A percentile compares a stretch with the other conserved stretches of the same genome.
These are phyloP conservation scores for Halesus radiatus DNA, from an alignment of 1,140 invertebrate genomes.

Conservation along the genomic window DNA sequence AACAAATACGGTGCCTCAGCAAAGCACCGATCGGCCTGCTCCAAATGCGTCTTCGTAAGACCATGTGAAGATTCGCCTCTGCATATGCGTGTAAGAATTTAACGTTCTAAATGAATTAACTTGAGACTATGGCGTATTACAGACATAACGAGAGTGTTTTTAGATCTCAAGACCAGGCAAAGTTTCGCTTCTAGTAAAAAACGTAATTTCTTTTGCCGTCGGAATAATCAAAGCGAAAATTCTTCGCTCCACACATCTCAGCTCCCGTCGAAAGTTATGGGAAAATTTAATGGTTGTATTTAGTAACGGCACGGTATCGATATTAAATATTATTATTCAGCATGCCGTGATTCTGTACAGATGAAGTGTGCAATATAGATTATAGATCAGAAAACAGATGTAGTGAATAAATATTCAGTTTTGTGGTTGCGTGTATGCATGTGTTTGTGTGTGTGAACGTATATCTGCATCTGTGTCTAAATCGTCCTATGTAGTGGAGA, in stretches of 20 bases:
- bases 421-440: too few species aligned
- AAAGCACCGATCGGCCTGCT: too few species aligned
- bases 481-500: too few species aligned
- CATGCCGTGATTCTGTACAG: too few species aligned
- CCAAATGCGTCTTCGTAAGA: too few species aligned
- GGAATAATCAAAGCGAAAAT: not conserved
- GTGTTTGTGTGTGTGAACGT: too few species aligned
- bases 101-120: not conserved
- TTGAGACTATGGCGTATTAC: not conserved
- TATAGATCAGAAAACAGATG: too few species aligned
- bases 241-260: not conserved
- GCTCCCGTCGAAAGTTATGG: not conserved
- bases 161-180: not conserved
- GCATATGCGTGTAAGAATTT: conserved; percentile 11
- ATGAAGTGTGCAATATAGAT: too few species aligned
- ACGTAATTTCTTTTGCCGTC: not conserved
- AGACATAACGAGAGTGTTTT: conserved; percentile 23
- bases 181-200: conserved; percentile 31
- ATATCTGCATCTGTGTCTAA: too few species aligned
- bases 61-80: too few species aligned
- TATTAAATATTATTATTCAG: not conserved
- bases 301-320: not conserved
- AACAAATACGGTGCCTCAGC: too few species aligned
- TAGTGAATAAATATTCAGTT: too few species aligned
- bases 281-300: not conserved